These are phyloP conservation scores for Menidia beryllina DNA, from an alignment of 2,113 vertebrate species.

Conservation along the genomic window DNA sequence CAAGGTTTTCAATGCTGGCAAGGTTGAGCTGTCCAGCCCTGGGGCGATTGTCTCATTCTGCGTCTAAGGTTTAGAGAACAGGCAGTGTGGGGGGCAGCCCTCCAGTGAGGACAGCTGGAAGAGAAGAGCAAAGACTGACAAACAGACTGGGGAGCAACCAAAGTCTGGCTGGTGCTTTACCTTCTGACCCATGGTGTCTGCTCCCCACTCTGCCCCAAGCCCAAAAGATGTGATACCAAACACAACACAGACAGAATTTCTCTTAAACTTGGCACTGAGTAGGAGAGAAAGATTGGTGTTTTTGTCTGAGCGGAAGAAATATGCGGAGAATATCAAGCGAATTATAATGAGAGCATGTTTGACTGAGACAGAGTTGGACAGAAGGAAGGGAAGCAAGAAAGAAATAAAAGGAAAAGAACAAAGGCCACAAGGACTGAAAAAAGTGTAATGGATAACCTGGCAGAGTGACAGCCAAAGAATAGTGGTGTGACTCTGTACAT, in stretches of 20 bases:
- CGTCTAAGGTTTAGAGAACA: constrained; percentile 45
- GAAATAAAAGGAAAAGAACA: constrained; percentile 29
- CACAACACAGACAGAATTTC: constrained; percentile 36
- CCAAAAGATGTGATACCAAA: constrained; percentile 55
- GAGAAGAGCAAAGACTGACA: constrained; percentile 68
- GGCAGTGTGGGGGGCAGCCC: constrained; percentile 37
- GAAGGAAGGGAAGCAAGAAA: constrained; percentile 45
- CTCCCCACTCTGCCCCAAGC: constrained; percentile 50
- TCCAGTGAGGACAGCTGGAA: constrained; percentile 48
- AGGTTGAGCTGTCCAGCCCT: constrained; percentile 11
- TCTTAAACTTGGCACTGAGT: constrained; percentile 52
- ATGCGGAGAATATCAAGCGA: constrained; percentile 53
- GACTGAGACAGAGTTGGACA: constrained; percentile 42
- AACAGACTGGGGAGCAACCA: constrained; percentile 54
- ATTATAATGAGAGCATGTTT: constrained; percentile 43
- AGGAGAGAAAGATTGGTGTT: constrained; percentile 40
- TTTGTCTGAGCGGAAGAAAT: constrained; percentile 25
- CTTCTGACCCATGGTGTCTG: constrained; percentile 57
- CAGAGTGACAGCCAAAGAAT: constrained; percentile 35
- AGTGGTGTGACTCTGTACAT: neutral
- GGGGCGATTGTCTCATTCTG: constrained; percentile 23
- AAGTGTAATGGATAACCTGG: constrained; percentile 38
- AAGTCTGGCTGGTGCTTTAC: constrained; percentile 61
- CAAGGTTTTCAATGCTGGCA: constrained; percentile 8
- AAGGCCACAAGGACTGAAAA: constrained; percentile 33